Conservation (phyloP, 2,113 vertebrate genomes). For the Isichthys henryi region DNA sequence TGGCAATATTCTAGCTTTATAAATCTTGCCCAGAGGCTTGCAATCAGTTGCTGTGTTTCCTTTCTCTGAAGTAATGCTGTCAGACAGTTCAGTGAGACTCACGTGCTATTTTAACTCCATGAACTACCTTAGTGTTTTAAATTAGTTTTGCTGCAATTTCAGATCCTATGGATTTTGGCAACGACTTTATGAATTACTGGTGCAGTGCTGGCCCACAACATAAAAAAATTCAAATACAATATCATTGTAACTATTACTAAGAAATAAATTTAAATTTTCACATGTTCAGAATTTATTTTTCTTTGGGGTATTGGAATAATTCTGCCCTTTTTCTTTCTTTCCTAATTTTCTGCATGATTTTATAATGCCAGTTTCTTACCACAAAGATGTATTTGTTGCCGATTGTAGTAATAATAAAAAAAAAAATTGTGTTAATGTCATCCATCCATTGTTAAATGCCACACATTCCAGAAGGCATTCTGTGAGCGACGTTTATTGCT, state of each 20-base stretch:
- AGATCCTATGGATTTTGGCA: neutral
- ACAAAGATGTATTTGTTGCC: neutral
- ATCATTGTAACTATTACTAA: neutral
- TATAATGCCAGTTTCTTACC: neutral
- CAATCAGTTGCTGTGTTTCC: neutral
- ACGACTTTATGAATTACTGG: neutral
- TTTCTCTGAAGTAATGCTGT: neutral
- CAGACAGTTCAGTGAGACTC: neutral
- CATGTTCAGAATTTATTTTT: neutral
- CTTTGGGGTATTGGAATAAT: neutral
- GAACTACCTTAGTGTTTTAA: neutral
- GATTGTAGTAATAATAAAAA: neutral
- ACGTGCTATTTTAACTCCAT: neutral
- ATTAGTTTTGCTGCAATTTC: neutral
- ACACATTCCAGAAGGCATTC: neutral
- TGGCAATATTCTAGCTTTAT: neutral
- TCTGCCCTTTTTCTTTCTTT: neutral
- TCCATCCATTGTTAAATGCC: neutral
- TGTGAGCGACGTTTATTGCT: neutral
- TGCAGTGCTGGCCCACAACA: neutral
- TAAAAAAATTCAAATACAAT: neutral
- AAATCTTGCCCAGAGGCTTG: neutral
- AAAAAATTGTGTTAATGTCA: neutral
- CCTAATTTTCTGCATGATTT: neutral
- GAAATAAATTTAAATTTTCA: neutral